A percentile compares a stretch with the other conserved stretches of the same genome.
These are phyloP conservation scores for Champsocephalus esox DNA, from an alignment of 2,797 vertebrate genomes.

Conservation along the genomic window DNA sequence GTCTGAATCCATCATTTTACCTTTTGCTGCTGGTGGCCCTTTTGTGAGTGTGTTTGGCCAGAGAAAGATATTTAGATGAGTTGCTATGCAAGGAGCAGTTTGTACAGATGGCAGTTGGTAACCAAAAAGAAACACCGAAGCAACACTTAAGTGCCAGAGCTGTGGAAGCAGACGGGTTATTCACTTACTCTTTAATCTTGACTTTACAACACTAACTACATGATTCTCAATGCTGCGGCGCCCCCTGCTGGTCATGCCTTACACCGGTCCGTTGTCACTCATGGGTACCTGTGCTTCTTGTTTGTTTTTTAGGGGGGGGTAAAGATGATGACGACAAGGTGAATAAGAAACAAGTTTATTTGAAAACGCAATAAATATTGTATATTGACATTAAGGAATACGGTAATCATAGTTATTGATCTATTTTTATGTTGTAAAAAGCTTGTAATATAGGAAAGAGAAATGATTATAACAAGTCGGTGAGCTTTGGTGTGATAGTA, in stretches of 20 bases:
- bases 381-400: slow-evolving; percentile 84
- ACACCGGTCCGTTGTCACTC: slow-evolving; percentile 70
- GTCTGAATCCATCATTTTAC: slow-evolving; percentile 24
- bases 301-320: slow-evolving; percentile 26
- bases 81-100: slow-evolving; percentile 78
- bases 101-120: slow-evolving; percentile 64
- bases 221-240: slow-evolving; percentile 50
- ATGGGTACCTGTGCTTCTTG: slow-evolving; percentile 78
- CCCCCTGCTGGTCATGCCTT: slow-evolving; percentile 85
- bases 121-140: slow-evolving; percentile 57
- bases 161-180: slow-evolving; percentile 36
- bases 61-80: slow-evolving; percentile 19
- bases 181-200: slow-evolving; percentile 49
- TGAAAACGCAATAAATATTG: slow-evolving; percentile 86
- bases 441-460: slow-evolving; percentile 83
- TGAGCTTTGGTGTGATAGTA: slow-evolving; percentile 60
- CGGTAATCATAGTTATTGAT: slow-evolving; percentile 86
- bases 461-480: slow-evolving; percentile 67
- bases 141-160: slow-evolving; percentile 80
- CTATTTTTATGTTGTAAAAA: slow-evolving; percentile 91
- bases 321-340: slow-evolving; percentile 59
- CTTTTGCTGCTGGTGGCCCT: slow-evolving; percentile 45
- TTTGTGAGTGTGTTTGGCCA: slow-evolving; percentile 6
- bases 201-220: slow-evolving; percentile 62
- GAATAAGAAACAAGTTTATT: slow-evolving; percentile 74